Evolutionary conservation across 2,888 invertebrate genomes (phyloP).

Genomic region (Torymus texanus): DNA sequence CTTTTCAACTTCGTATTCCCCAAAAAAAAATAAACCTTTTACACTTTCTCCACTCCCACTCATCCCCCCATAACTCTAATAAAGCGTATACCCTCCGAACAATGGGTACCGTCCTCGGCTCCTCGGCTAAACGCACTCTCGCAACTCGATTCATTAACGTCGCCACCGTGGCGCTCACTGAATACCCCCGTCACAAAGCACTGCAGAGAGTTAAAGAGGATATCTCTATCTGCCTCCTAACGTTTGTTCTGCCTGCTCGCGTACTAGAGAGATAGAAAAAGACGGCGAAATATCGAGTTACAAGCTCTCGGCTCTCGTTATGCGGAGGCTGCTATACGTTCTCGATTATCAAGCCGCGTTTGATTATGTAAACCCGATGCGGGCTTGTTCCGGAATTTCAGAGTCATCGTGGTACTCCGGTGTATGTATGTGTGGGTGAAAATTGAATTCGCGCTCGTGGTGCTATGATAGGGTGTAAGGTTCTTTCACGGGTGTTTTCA

Average conservation of each 20-base stretch:
- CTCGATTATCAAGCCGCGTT: slow-evolving; percentile 38
- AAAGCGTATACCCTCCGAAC: background rate
- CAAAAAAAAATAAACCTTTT: too few relatives aligned
- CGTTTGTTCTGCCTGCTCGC: background rate
- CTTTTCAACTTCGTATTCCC: too few relatives aligned
- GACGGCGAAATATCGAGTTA: slow-evolving; percentile 30
- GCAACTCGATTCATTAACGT: slow-evolving; percentile 15
- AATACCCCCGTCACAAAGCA: background rate
- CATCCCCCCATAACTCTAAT: too few relatives aligned
- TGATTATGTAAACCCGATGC: slow-evolving; percentile 40
- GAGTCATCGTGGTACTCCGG: background rate
- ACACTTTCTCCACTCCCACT: too few relatives aligned
- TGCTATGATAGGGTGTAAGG: too few relatives aligned
- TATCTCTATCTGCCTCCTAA: background rate
- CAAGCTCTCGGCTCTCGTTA: slow-evolving; percentile 37
- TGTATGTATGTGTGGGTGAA: background rate
- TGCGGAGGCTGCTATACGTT: slow-evolving; percentile 12
- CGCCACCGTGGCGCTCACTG: background rate
- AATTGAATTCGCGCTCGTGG: slow-evolving; percentile 11
- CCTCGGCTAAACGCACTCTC: background rate
- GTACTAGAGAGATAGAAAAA: background rate
- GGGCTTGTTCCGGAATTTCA: slow-evolving; percentile 8
- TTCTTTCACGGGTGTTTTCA: too few relatives aligned
- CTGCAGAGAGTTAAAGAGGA: slow-evolving; percentile 26
- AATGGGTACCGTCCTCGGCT: background rate